phyloP scores from a whole-genome alignment of 1,140 invertebrate genomes.

The Brachionus manjavacas region DNA sequence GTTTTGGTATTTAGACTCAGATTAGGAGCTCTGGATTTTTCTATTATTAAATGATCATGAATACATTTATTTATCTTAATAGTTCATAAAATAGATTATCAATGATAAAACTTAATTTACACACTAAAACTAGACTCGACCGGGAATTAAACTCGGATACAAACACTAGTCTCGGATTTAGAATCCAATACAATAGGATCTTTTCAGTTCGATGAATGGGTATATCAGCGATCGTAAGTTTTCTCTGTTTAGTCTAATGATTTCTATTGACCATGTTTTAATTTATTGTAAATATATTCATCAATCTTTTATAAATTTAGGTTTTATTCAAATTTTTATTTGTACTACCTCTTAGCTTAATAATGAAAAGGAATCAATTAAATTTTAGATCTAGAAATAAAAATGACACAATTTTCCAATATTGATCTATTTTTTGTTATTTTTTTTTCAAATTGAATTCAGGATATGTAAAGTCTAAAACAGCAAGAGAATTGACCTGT shows the following conservation, averaged over 20 bases:
- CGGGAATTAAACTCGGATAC: neutral
- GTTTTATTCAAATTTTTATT: neutral
- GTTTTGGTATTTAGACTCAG: conserved; percentile 12
- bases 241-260: neutral
- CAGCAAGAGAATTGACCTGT: neutral
- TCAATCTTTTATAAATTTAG: neutral
- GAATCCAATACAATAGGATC: neutral
- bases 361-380: neutral
- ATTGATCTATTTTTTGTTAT: neutral
- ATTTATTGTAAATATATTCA: neutral
- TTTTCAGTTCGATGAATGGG: neutral
- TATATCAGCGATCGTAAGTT: neutral
- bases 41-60: neutral
- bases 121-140: neutral
- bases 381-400: neutral
- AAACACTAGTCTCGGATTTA: neutral
- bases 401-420: neutral
- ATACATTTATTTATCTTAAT: conserved; percentile 12
- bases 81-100: conserved; percentile 6
- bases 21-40: conserved; percentile 22
- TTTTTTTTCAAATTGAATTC: neutral
- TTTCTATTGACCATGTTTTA: neutral
- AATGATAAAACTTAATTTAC: conserved; percentile 14
- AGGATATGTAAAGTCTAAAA: neutral
- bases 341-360: neutral